phyloP scores from a whole-genome alignment of 2,113 vertebrate species.

The Plecotus auritus region DNA sequence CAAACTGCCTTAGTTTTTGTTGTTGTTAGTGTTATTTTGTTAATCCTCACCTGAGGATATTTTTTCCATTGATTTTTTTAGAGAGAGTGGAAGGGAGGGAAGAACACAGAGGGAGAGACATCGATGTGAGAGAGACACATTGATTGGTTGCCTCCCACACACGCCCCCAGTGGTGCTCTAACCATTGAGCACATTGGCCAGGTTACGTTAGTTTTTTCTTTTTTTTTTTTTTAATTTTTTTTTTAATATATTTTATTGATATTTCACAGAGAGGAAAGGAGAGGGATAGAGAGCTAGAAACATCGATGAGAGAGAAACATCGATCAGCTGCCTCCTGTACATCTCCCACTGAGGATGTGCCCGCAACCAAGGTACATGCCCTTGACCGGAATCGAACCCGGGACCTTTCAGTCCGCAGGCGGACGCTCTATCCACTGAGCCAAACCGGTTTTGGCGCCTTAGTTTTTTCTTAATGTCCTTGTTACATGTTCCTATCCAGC shows the following conservation, averaged over 20 bases:
- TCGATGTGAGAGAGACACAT: neutral
- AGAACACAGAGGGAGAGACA: neutral
- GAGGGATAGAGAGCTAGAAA: too few species aligned
- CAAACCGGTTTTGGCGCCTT: too few species aligned
- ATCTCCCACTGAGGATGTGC: too few species aligned
- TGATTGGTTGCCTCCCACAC: neutral
- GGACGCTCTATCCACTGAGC: too few species aligned
- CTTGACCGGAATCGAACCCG: too few species aligned
- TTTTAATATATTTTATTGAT: too few species aligned
- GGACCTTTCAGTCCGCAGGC: too few species aligned
- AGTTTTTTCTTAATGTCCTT: neutral
- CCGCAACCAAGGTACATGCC: too few species aligned
- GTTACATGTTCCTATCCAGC: neutral
- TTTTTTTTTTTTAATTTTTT: too few species aligned
- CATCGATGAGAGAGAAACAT: too few species aligned
- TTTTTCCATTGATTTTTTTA: neutral
- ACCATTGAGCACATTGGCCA: neutral
- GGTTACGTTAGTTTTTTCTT: neutral
- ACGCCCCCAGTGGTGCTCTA: neutral
- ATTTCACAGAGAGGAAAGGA: too few species aligned
- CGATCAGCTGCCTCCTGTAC: too few species aligned
- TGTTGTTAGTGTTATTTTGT: neutral
- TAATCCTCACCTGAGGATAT: neutral
- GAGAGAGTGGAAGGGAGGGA: neutral
- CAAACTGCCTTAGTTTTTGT: neutral